phyloP scores from a whole-genome alignment of 1,140 invertebrate species.

The Brachionus calyciflorus region DNA sequence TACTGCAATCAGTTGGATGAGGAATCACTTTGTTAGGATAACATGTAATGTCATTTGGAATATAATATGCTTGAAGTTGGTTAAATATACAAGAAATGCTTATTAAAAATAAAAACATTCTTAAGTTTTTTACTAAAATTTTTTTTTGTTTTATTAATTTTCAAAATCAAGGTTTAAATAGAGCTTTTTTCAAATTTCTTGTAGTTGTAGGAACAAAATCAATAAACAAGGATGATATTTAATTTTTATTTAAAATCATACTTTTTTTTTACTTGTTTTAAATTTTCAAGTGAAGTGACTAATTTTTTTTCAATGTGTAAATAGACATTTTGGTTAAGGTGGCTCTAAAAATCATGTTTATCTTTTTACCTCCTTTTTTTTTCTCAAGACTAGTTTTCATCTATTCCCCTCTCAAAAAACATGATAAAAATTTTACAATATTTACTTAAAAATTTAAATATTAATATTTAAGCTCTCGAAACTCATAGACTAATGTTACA shows the following conservation, averaged over 20 bases:
- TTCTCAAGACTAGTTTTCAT: too few species aligned
- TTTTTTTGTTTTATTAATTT: neutral
- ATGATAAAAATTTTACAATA: neutral
- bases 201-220: neutral
- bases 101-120: neutral
- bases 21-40: neutral
- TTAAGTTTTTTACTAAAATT: neutral
- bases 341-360: neutral
- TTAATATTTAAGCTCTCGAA: too few species aligned
- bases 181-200: neutral
- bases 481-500: too few species aligned
- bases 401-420: too few species aligned
- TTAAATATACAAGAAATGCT: neutral
- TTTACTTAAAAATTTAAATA: slow-evolving; percentile 4
- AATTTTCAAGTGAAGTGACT: neutral
- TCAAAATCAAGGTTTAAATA: neutral
- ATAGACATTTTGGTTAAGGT: slow-evolving; percentile 1
- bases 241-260: too few species aligned
- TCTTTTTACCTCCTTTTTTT: too few species aligned
- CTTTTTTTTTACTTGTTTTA: too few species aligned
- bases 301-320: neutral
- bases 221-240: slow-evolving; percentile 29
- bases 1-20: slow-evolving; percentile 29
- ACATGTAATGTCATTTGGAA: slow-evolving; percentile 24
- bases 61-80: neutral